Evolutionary conservation across 2,797 vertebrate species (phyloP).

Genomic region (Hemibagrus guttatus): DNA sequence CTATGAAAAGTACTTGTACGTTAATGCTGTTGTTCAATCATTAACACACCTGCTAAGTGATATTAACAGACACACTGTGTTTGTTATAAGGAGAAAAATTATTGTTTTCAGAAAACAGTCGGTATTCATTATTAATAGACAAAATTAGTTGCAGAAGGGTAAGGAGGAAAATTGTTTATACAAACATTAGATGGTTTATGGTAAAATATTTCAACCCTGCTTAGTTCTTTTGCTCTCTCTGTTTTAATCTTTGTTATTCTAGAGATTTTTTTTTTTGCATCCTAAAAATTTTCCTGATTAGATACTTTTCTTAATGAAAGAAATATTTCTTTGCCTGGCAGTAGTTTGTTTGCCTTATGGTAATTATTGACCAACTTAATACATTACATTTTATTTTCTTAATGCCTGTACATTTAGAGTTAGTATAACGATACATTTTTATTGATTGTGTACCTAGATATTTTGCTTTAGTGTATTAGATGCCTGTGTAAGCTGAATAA

Average conservation of each 20-base stretch:
- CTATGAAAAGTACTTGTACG: neutral
- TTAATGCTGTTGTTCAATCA: neutral
- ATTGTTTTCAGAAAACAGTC: too few relatives aligned
- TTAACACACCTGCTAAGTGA: neutral
- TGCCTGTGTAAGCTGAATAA: conserved; percentile 2
- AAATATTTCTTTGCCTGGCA: conserved; percentile 33
- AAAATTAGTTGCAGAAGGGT: neutral
- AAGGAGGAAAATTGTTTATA: neutral
- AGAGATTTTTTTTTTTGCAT: neutral
- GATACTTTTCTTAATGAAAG: conserved; percentile 50
- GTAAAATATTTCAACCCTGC: conserved; percentile 44
- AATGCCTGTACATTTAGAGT: conserved; percentile 25
- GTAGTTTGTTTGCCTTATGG: conserved; percentile 50
- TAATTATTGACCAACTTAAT: conserved; percentile 40
- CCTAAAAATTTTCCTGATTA: conserved; percentile 23
- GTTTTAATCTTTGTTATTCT: neutral
- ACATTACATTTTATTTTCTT: conserved; percentile 38
- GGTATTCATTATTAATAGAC: too few relatives aligned
- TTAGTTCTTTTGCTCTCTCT: conserved; percentile 15
- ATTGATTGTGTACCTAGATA: conserved; percentile 21
- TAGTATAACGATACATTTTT: conserved; percentile 39
- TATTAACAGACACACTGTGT: neutral
- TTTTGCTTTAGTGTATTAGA: conserved; percentile 24
- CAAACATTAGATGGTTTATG: conserved; percentile 16
- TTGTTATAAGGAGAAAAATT: neutral